Conservation (phyloP, 2,888 invertebrate species). For the Ochropacha duplaris region DNA sequence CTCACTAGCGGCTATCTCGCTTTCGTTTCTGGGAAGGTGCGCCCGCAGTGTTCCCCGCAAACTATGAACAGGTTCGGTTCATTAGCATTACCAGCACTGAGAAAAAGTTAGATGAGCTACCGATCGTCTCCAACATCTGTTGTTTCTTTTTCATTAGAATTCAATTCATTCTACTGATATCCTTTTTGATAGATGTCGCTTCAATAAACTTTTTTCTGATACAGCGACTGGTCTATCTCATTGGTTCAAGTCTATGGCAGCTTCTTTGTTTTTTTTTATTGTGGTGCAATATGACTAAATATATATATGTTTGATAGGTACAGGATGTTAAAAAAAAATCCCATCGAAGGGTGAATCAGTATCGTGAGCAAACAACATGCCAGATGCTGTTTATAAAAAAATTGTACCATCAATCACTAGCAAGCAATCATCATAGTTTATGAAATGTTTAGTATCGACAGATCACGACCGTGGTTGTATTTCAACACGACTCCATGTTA, state of each 20-base stretch:
- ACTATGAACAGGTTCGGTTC: constrained; percentile 71
- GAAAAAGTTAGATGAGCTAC: constrained; percentile 46
- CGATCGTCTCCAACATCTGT: not conserved
- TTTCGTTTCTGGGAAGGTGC: constrained; percentile 77
- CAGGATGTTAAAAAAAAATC: not conserved
- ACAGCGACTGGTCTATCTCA: too few relatives aligned
- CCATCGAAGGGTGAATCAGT: not conserved
- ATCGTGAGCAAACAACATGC: not conserved
- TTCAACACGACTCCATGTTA: not conserved
- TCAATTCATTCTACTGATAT: not conserved
- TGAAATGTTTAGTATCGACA: not conserved
- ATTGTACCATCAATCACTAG: not conserved
- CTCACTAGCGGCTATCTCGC: constrained; percentile 72
- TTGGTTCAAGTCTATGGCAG: not conserved
- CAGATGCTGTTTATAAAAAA: not conserved
- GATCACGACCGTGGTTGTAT: not conserved
- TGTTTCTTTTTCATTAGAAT: not conserved
- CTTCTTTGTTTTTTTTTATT: not conserved
- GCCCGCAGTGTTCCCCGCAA: constrained; percentile 64
- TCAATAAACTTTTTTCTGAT: not conserved
- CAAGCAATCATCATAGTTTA: not conserved
- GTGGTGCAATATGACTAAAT: not conserved
- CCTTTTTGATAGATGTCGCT: not conserved
- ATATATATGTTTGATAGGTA: not conserved
- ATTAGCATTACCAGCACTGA: constrained; percentile 77